These are phyloP conservation scores for Pitangus sulphuratus DNA, from an alignment of 2,797 vertebrate genomes.

Conservation along the genomic window DNA sequence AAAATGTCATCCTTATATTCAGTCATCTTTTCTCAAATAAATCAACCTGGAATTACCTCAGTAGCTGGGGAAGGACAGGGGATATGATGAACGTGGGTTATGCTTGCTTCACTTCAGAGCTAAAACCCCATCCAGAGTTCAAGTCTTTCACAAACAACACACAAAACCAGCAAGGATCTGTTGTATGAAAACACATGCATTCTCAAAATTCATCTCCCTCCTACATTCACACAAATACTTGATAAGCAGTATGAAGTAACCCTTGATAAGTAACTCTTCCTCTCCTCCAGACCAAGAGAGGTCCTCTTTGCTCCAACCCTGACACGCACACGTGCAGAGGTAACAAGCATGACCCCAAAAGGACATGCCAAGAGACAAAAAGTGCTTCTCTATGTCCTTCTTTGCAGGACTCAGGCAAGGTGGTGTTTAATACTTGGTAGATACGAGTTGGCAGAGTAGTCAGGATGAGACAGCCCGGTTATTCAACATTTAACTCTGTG, in stretches of 20 bases:
- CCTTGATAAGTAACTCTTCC: neutral
- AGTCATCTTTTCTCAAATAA: neutral
- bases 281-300: neutral
- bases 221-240: neutral
- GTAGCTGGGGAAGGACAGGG: neutral
- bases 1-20: neutral
- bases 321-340: fast-evolving
- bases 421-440: neutral
- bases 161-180: neutral
- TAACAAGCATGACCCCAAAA: neutral
- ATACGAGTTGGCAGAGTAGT: neutral
- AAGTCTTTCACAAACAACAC: neutral
- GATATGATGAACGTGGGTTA: neutral
- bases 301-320: neutral
- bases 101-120: neutral
- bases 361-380: neutral
- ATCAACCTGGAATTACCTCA: neutral
- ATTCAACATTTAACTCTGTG: neutral
- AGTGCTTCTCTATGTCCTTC: neutral
- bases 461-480: neutral
- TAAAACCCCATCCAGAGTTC: neutral
- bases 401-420: neutral
- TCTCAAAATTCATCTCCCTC: neutral
- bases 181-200: neutral
- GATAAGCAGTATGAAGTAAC: no score